Conservation (phyloP, 2,113 vertebrate genomes). For the Craseonycteris thonglongyai region DNA sequence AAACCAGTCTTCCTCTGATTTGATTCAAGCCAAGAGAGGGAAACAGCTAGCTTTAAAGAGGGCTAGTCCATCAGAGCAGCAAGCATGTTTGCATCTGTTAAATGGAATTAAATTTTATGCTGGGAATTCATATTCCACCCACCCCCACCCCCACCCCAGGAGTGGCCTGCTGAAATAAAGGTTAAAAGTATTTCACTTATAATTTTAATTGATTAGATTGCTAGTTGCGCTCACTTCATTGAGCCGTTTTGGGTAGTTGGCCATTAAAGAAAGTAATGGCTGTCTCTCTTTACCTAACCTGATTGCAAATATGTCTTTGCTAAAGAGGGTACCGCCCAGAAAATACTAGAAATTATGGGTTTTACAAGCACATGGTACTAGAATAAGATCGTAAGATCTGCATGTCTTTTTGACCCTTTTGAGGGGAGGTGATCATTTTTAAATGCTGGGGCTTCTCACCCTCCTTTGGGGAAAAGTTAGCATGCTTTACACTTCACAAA, state of each 20-base stretch:
- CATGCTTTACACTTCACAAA: neutral
- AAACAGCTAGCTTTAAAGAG: neutral
- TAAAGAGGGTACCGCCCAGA: neutral
- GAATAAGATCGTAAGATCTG: neutral
- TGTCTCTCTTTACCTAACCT: slow-evolving; percentile 40
- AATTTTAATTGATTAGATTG: slow-evolving; percentile 63
- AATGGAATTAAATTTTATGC: slow-evolving; percentile 46
- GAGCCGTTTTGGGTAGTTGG: slow-evolving; percentile 56
- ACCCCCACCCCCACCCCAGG: neutral
- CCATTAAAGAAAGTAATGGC: slow-evolving; percentile 63
- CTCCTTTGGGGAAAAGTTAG: neutral
- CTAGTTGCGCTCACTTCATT: slow-evolving; percentile 68
- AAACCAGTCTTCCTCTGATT: slow-evolving; percentile 35
- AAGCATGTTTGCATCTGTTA: slow-evolving; percentile 23
- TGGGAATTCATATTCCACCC: slow-evolving; percentile 32
- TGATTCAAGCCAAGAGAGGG: neutral
- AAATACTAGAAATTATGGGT: neutral
- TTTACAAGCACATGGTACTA: neutral
- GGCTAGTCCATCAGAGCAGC: neutral
- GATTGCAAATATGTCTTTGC: slow-evolving; percentile 53
- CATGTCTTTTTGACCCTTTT: neutral
- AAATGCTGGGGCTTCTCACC: neutral
- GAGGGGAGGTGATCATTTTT: neutral
- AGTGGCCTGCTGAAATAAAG: slow-evolving; percentile 48
- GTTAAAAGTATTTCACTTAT: slow-evolving; percentile 57